phyloP scores from a whole-genome alignment of 2,888 invertebrate species.

The Apocheima hispidaria region DNA sequence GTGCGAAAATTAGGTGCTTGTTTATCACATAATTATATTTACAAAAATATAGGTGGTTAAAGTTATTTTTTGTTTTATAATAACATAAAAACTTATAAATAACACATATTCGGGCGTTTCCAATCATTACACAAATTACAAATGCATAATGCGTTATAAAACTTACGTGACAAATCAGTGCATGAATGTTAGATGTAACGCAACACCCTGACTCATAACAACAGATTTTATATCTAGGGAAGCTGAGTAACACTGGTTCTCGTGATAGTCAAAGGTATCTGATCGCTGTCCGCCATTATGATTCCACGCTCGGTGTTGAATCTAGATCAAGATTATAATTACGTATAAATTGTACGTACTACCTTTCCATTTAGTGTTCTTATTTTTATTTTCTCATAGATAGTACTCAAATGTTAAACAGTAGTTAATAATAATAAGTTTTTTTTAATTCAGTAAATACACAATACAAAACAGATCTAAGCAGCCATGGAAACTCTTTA shows the following conservation, averaged over 20 bases:
- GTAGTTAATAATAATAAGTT: no score
- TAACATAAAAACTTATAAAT: no score
- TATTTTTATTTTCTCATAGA: no score
- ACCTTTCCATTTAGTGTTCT: neutral
- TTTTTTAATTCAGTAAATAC: no score
- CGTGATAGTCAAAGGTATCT: conserved; percentile 37
- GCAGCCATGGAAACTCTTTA: no score
- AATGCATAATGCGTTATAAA: conserved; percentile 41
- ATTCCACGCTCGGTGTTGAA: conserved; percentile 16
- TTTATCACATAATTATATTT: no score
- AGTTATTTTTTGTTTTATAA: no score
- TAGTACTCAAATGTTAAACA: no score
- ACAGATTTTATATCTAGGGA: conserved; percentile 53
- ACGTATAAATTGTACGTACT: neutral
- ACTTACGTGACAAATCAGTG: conserved; percentile 53
- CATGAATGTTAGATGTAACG: conserved; percentile 53
- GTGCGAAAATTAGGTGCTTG: no score
- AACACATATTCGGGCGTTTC: neutral
- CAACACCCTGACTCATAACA: conserved; percentile 52
- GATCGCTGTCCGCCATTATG: conserved; percentile 35
- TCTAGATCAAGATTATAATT: conserved; percentile 10
- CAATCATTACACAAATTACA: conserved; percentile 1
- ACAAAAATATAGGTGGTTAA: no score
- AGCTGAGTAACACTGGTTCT: conserved; percentile 44
- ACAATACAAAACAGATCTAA: no score